Evolutionary conservation across 2,113 vertebrate genomes (phyloP), one percentile per base, ranked within the genome.

Genomic region (Corythaixoides concolor): DNA sequence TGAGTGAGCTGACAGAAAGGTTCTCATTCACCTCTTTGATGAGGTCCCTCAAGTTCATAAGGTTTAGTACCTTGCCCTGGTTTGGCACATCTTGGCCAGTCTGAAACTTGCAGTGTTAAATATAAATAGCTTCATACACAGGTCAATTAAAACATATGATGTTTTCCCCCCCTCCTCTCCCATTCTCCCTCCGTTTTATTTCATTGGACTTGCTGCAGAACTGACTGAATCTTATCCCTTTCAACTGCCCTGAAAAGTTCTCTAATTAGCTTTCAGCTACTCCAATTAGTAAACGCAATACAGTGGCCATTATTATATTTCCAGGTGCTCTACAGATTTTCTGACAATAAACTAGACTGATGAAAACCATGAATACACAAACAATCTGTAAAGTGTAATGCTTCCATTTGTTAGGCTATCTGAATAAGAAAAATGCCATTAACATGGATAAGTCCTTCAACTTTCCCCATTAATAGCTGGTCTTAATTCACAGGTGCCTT

Each of bases 401-500:
- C 55, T 94, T 82, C 78, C 70, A 85, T 79, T 95, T 22, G 21
- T 94, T 93, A 80, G 62, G 66, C 64, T 91, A 64, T 33, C 41
- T 2, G 6, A 95, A 78, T 35, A 88, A 93, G 80, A 88, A 94
- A 97, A 95, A 84, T 63, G 39, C 50, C 81, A 85, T 95, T 95
- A 95, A 94, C 80, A 82, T 41, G 83, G 92, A 28, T 74, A 93
- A 96, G 72, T 81, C 81, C 72, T 83, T 85, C 91, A 95, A 89
- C 53, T 96, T 89, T 60, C 20, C n/a, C 63, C 85, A 88, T 83
- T 96, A 95, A 95, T 83, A 85, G 91, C 70, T 82, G 39, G 53
- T 89, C 88, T 95, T 92, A 96, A 92, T 92, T 96, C 90, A 96
- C 88, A 97, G 90, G 77, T 95, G 59, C 80, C 88, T 91, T 96